These are phyloP conservation scores for Acheta domesticus DNA, from an alignment of 2,888 invertebrate species.

Conservation along the genomic window DNA sequence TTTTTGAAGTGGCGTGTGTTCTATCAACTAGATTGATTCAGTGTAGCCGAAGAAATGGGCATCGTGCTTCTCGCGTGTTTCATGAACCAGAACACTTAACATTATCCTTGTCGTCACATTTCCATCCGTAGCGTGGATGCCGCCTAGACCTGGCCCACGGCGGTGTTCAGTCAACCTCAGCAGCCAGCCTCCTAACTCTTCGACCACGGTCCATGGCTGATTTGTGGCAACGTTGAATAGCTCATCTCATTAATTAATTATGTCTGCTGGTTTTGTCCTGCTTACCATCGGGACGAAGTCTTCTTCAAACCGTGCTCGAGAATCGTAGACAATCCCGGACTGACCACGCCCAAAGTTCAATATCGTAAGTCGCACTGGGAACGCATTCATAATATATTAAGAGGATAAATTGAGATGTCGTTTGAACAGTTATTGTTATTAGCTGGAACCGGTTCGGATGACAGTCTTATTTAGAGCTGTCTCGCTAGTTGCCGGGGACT, in stretches of 20 bases:
- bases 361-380: background rate
- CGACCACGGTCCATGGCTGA: background rate
- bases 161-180: too few species aligned
- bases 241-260: background rate
- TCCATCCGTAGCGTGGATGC: background rate
- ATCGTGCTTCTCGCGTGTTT: background rate
- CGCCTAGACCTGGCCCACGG: too few species aligned
- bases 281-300: background rate
- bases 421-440: conserved; percentile 10
- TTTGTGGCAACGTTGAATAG: background rate
- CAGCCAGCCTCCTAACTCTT: too few species aligned
- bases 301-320: background rate
- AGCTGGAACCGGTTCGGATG: background rate
- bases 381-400: background rate
- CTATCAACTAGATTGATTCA: too few species aligned
- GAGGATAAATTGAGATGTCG: background rate
- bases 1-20: too few species aligned
- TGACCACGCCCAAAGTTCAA: background rate
- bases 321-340: background rate
- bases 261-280: background rate
- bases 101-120: background rate
- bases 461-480: background rate
- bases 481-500: background rate
- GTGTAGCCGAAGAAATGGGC: too few species aligned
- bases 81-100: background rate